phyloP scores from a whole-genome alignment of 1,140 invertebrate species.

The Drosophila lacertosa region DNA sequence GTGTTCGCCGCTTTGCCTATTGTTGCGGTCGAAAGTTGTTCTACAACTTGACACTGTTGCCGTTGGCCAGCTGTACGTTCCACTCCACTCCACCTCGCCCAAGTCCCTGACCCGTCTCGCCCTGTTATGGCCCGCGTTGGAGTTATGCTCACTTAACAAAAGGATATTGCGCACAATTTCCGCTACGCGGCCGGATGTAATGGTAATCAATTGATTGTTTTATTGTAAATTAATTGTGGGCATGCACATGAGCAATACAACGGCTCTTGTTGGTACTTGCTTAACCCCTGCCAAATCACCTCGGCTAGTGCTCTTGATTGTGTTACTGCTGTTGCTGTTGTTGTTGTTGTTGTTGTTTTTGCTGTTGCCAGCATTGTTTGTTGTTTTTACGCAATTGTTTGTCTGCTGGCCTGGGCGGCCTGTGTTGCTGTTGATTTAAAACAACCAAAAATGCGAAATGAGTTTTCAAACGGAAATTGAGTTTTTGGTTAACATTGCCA shows the following conservation, averaged over 20 bases:
- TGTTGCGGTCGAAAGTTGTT: constrained; percentile 46
- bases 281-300: neutral
- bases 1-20: constrained; percentile 31
- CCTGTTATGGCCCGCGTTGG: constrained; percentile 1
- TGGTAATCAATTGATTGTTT: constrained; percentile 83
- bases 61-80: neutral
- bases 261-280: constrained; percentile 27
- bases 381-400: constrained; percentile 81
- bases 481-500: constrained; percentile 68
- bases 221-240: constrained; percentile 81
- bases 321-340: constrained; percentile 42
- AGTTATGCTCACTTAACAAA: constrained; percentile 63
- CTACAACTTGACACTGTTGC: constrained; percentile 14
- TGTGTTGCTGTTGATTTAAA: constrained; percentile 74
- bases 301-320: constrained; percentile 16
- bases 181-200: constrained; percentile 73
- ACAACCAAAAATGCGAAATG: constrained; percentile 79
- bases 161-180: constrained; percentile 78
- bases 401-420: constrained; percentile 62
- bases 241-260: constrained; percentile 68
- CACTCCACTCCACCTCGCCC: too few relatives aligned
- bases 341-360: constrained; percentile 80
- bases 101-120: neutral
- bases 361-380: constrained; percentile 67
- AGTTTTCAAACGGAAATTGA: constrained; percentile 79